These are phyloP conservation scores for Muscina levida DNA, from an alignment of 2,888 invertebrate species.

Conservation along the genomic window DNA sequence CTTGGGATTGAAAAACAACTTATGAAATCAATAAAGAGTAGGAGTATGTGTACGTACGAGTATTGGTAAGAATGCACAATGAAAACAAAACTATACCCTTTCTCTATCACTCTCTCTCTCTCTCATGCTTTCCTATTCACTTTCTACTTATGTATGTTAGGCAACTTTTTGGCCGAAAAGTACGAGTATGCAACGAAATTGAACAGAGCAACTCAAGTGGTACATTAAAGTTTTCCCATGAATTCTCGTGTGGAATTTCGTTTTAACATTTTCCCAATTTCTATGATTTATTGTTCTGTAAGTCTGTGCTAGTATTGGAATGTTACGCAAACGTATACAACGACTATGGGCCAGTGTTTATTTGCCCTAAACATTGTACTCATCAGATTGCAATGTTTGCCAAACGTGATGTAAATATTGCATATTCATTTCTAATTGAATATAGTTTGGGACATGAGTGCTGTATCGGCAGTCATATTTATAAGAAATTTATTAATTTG, in stretches of 20 bases:
- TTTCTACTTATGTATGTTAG: background rate
- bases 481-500: too few species aligned
- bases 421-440: too few species aligned
- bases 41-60: too few species aligned
- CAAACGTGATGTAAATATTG: constrained; percentile 1
- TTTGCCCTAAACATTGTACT: background rate
- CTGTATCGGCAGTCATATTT: too few species aligned
- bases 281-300: background rate
- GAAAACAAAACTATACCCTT: too few species aligned
- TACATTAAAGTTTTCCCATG: background rate
- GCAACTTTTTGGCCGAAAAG: background rate
- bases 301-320: background rate
- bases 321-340: background rate
- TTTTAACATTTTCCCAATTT: background rate
- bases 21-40: too few species aligned
- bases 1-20: too few species aligned
- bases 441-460: too few species aligned
- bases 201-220: constrained; percentile 5
- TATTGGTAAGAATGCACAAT: too few species aligned
- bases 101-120: constrained; percentile 1
- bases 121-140: background rate
- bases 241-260: background rate
- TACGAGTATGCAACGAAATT: background rate
- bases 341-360: background rate
- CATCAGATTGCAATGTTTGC: background rate